Evolutionary conservation across 92 coral and sea anemone species (phyloP), one percentile per base, ranked within the genome.

Genomic region (Epizoanthus rinbou): DNA sequence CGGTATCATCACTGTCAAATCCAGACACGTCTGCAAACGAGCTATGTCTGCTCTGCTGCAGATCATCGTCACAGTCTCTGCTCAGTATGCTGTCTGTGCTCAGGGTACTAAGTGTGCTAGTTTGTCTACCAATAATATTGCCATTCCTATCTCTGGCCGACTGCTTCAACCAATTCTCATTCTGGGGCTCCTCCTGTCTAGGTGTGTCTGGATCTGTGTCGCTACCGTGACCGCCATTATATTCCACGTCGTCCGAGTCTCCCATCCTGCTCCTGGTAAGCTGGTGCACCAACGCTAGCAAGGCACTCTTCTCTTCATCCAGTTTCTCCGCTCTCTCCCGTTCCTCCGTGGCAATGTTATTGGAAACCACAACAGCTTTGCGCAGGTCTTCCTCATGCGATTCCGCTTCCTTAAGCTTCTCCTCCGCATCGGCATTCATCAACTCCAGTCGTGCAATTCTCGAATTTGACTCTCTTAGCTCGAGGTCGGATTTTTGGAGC

Each of bases 261-360:
- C 82, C 82, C 59, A 78, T 62, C 15, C 72, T 78, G 21, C 71
- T 41, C 72, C 63, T 22, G 17, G 82, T 78, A 11, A 78, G 72
- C 6, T 78, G 82, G 5, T 78, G 57, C 2, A 78, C 82, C 5
- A 78, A 45, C 3, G 71, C 82, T 8, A 78, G 82, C 45, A 78
- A 39, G 15, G 82, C 82, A 23, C 82, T 78, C 66, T 78, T 91
- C 71, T 85, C 88, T 75, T 88, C 89, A 65, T 69, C 87, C 5
- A 91, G 81, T 5, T 76, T 69, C 3, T 80, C 88, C 39, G 91
- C 86, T 57, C 80, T 91, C 75, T 91, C 91, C 56, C 91, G 80
- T 28, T 93, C 97, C 57, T 93, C 97, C 79, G 90, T 87, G n/a
- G 97, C 97, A 37, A 88, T 84, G 75, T 87, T 93, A 75, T 93